phyloP scores from a whole-genome alignment of 2,888 invertebrate species.

The Eupithecia exiguata region DNA sequence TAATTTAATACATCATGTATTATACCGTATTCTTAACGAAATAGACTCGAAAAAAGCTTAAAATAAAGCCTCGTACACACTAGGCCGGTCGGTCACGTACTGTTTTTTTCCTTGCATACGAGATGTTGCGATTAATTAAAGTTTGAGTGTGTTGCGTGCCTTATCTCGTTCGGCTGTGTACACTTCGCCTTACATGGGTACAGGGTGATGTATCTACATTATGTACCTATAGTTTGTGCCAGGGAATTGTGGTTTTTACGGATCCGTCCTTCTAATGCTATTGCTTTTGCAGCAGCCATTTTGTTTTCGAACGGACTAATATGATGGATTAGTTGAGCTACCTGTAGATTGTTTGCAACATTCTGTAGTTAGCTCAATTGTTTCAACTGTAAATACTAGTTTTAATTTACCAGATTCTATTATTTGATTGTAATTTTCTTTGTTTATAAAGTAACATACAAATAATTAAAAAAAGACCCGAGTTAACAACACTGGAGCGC shows the following conservation, averaged over 20 bases:
- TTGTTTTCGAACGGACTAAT: too few relatives aligned
- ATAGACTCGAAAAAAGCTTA: constrained; percentile 19
- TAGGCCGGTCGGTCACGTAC: constrained; percentile 45
- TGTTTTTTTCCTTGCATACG: constrained; percentile 56
- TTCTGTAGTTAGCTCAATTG: too few relatives aligned
- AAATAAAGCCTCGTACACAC: constrained; percentile 12
- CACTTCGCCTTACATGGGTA: constrained; percentile 17
- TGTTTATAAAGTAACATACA: too few relatives aligned
- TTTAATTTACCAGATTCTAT: too few relatives aligned
- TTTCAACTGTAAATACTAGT: too few relatives aligned
- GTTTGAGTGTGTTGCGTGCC: constrained; percentile 62
- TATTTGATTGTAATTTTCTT: too few relatives aligned
- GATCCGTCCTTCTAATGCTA: not conserved
- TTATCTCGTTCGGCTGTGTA: constrained; percentile 51
- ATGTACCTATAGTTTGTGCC: too few relatives aligned
- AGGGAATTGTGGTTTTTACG: not conserved
- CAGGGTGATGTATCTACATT: constrained; percentile 1
- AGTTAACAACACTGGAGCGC: not conserved
- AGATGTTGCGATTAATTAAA: constrained; percentile 63
- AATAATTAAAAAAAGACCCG: too few relatives aligned
- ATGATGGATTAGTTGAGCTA: too few relatives aligned
- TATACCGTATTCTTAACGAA: not conserved
- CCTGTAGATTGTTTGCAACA: too few relatives aligned
- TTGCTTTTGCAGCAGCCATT: not conserved
- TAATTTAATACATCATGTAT: too few relatives aligned